These are phyloP conservation scores for Carterocephalus palaemon DNA, from an alignment of 2,888 invertebrate genomes.

Conservation along the genomic window DNA sequence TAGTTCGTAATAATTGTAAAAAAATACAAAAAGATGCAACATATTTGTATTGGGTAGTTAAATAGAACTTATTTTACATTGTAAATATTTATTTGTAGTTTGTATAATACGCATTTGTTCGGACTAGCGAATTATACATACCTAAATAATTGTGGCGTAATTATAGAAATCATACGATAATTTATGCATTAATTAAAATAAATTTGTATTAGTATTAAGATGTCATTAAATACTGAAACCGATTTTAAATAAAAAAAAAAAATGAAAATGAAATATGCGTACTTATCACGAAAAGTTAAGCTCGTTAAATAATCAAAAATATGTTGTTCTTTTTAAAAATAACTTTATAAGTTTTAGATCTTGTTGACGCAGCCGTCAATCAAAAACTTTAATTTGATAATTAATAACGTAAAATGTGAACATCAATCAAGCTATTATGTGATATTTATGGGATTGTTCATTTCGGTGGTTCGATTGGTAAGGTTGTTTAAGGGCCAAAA, in stretches of 20 bases:
- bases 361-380: constrained; percentile 32
- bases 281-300: constrained; percentile 21
- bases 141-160: constrained; percentile 2
- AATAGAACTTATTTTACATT: neutral
- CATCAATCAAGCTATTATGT: constrained; percentile 20
- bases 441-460: too few species aligned
- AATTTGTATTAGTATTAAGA: too few species aligned
- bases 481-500: too few species aligned
- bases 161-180: too few species aligned
- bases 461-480: too few species aligned
- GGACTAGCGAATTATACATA: constrained; percentile 6
- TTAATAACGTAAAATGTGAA: constrained; percentile 27
- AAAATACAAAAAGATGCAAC: constrained; percentile 13
- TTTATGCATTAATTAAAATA: too few species aligned
- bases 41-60: constrained; percentile 2
- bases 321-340: constrained; percentile 10
- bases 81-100: neutral
- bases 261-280: too few species aligned
- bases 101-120: neutral
- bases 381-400: constrained; percentile 32
- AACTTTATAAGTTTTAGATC: constrained; percentile 22
- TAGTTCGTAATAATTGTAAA: constrained; percentile 18
- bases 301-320: constrained; percentile 7
- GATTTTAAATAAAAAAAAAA: too few species aligned
- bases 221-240: too few species aligned